Evolutionary conservation across 2,113 vertebrate genomes (phyloP).

Genomic region (Carollia perspicillata): DNA sequence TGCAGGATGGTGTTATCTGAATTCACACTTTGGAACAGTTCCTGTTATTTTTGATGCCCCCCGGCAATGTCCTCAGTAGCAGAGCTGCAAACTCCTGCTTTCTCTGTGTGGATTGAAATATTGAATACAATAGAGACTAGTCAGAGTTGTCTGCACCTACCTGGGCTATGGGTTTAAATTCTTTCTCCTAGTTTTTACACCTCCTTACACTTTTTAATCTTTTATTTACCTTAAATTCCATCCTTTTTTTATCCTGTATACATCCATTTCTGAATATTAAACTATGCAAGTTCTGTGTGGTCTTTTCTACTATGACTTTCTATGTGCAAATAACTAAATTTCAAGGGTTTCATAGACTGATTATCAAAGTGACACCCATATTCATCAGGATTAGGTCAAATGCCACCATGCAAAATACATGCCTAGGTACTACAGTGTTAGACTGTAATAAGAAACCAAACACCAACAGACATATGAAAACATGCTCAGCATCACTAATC

Average conservation of each 20-base stretch:
- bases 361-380: background rate
- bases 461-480: background rate
- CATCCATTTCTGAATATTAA: slow-evolving; percentile 13
- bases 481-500: too few relatives aligned
- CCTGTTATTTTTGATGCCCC: background rate
- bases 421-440: background rate
- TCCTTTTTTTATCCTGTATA: background rate
- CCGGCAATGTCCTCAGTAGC: background rate
- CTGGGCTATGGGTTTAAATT: background rate
- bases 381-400: background rate
- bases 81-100: background rate
- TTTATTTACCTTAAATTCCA: background rate
- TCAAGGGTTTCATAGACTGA: background rate
- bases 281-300: background rate
- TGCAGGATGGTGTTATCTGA: background rate
- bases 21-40: background rate
- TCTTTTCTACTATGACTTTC: background rate
- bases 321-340: background rate
- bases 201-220: background rate
- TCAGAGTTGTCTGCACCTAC: background rate
- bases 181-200: background rate
- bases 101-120: background rate
- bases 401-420: background rate
- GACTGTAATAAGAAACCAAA: background rate
- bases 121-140: background rate